Base-by-base conservation (phyloP, 2,888 invertebrate species). In the Nomada flava region DNA sequence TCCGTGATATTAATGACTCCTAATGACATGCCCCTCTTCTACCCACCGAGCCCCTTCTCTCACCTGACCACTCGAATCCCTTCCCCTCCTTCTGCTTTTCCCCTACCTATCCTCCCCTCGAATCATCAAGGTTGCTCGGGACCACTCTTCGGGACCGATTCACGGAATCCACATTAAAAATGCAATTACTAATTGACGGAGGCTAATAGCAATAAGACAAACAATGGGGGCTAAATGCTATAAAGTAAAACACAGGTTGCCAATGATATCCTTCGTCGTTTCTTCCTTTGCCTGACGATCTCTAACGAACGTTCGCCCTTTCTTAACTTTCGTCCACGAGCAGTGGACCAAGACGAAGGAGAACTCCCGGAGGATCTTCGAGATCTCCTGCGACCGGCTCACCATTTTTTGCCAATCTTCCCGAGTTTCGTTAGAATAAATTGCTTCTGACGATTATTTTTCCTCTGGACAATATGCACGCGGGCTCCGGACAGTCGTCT, bases 121-220 rank as follows among this genome's bases (percentile, higher is more conserved):
- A 67, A 52, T 70, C 68, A 20, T 13, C 59, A 50, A 60, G 70
- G 60, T 15, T 59, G 9, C 18, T 9, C 5, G 26, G 15, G 68
- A 42, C 26, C 44, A 42, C 52, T 79, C 63, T 62, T 68, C 69
- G 76, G 68, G 71, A 65, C 78, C 84, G 86, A 89, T 93, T 93
- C 93, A 91, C 86, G 88, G 93, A 93, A 93, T 92, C 91, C 88
- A 86, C 93, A 93, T 93, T 93, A 93, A 93, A 90, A 92, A 91
- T 91, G 88, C 92, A 93, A 93, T 93, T 93, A 91, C 93, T 92
- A 93, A 93, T 93, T 93, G 93, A 92, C 91, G 89, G 81, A 89
- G 91, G 90, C 91, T 93, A 93, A 93, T 93, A 91, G 93, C 91
- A 93, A 93, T 93, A 93, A 93, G 92, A 92, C 93, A 93, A 93